Conservation (phyloP, 2,797 vertebrate species). For the Tympanoctomys barrerae region DNA sequence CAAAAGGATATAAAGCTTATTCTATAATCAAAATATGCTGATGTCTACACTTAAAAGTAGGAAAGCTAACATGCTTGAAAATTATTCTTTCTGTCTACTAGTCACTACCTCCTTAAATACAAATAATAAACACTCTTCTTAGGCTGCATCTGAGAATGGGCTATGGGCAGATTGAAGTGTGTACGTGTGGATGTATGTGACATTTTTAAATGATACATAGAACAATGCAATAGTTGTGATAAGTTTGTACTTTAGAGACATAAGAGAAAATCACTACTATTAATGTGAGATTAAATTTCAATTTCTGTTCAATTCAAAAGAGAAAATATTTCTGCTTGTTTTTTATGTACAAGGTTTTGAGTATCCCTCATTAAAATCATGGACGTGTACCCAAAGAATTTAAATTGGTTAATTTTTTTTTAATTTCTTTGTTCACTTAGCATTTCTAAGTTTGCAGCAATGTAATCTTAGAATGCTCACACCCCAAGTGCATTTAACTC, state of each 20-base stretch:
- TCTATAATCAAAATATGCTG: slow-evolving; percentile 33
- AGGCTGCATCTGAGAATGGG: background rate
- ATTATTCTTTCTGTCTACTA: background rate
- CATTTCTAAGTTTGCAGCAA: background rate
- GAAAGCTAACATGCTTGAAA: background rate
- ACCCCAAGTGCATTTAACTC: background rate
- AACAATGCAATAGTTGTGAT: background rate
- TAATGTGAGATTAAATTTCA: background rate
- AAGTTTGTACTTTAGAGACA: background rate
- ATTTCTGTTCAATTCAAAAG: slow-evolving; percentile 45
- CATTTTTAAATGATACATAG: background rate
- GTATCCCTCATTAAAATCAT: background rate
- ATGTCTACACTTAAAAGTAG: background rate
- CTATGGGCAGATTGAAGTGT: background rate
- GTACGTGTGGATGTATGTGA: background rate
- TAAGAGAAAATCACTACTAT: background rate
- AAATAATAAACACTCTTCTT: background rate
- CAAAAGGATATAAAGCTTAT: background rate
- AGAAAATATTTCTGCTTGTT: background rate
- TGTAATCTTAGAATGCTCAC: background rate
- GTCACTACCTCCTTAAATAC: background rate
- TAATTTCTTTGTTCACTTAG: background rate
- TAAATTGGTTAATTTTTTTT: background rate
- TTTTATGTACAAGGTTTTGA: background rate
- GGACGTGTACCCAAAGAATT: background rate